These are phyloP conservation scores for Oophaga pumilio DNA, from an alignment of 2,113 vertebrate species.

Conservation along the genomic window DNA sequence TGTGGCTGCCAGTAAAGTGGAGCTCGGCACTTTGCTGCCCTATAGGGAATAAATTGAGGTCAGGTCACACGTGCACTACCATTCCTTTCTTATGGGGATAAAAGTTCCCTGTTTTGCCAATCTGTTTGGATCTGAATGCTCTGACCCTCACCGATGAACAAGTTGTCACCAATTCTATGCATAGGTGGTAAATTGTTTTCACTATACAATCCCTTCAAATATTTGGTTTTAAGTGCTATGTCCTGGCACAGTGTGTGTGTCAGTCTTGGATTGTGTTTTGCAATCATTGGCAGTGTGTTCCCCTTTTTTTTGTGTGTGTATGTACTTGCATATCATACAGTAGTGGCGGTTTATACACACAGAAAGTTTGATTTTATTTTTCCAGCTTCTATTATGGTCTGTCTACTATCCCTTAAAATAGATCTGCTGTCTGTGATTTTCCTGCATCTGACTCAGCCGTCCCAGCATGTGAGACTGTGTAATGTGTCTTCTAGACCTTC, in stretches of 20 bases:
- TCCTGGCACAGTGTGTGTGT: neutral
- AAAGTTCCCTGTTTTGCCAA: too few relatives aligned
- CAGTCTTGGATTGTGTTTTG: constrained; percentile 10
- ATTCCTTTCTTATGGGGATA: too few relatives aligned
- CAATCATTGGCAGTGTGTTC: constrained; percentile 9
- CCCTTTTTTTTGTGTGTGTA: neutral
- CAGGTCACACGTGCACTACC: too few relatives aligned
- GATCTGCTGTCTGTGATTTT: constrained; percentile 53
- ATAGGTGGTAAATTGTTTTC: too few relatives aligned
- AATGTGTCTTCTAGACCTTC: constrained; percentile 21
- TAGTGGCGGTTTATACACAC: constrained; percentile 29
- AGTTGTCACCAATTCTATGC: too few relatives aligned
- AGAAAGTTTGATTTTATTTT: constrained; percentile 37
- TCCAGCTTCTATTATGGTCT: constrained; percentile 32
- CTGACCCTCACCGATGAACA: too few relatives aligned
- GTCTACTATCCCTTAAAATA: constrained; percentile 45
- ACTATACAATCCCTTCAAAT: too few relatives aligned
- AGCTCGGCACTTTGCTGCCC: too few relatives aligned
- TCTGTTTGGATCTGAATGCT: too few relatives aligned
- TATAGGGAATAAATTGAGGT: too few relatives aligned
- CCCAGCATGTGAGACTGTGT: constrained; percentile 51
- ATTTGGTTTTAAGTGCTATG: too few relatives aligned
- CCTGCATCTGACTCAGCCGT: constrained; percentile 48
- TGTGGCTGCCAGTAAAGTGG: too few relatives aligned
- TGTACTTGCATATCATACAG: constrained; percentile 15